These are phyloP conservation scores for Porites evermanni DNA, from an alignment of 92 coral and sea anemone species.

Conservation along the genomic window DNA sequence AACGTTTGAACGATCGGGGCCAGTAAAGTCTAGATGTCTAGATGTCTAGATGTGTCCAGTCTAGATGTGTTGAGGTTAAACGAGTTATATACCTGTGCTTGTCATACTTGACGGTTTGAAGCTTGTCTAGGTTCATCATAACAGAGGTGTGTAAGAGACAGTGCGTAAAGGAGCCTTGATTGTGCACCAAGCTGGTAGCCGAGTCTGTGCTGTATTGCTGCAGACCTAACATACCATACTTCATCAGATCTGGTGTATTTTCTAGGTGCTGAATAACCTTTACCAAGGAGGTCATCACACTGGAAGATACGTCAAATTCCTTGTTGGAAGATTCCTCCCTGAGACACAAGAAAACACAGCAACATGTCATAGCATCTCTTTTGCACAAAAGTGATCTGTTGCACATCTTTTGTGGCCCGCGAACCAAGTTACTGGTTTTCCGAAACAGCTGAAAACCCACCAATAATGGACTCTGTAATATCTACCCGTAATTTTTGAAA, in stretches of 20 bases:
- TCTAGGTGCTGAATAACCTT: conserved; percentile 81
- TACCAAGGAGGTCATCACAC: conserved; percentile 73
- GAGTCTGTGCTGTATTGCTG: conserved; percentile 85
- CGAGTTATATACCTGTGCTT: conserved; percentile 1
- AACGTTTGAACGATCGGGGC: too few relatives aligned
- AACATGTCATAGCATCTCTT: too few relatives aligned
- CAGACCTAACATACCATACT: conserved; percentile 81
- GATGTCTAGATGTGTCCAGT: too few relatives aligned
- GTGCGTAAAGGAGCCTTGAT: conserved; percentile 82
- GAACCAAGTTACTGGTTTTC: too few relatives aligned
- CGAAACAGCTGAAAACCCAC: too few relatives aligned
- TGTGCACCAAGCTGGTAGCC: conserved; percentile 43
- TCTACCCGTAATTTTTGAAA: too few relatives aligned
- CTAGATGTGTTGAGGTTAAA: too few relatives aligned
- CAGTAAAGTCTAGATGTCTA: too few relatives aligned
- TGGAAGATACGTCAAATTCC: conserved; percentile 33
- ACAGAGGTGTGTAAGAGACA: conserved; percentile 77
- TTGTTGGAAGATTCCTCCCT: conserved; percentile 26
- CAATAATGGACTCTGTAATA: too few relatives aligned
- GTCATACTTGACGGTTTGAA: conserved; percentile 78
- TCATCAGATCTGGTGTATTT: conserved; percentile 73
- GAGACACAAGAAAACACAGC: background rate
- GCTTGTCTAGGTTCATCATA: conserved; percentile 73
- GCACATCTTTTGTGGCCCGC: too few relatives aligned
- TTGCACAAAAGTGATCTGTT: too few relatives aligned